These are phyloP conservation scores for Dicerorhinus sumatrensis DNA, from an alignment of 2,113 vertebrate species.

Conservation along the genomic window DNA sequence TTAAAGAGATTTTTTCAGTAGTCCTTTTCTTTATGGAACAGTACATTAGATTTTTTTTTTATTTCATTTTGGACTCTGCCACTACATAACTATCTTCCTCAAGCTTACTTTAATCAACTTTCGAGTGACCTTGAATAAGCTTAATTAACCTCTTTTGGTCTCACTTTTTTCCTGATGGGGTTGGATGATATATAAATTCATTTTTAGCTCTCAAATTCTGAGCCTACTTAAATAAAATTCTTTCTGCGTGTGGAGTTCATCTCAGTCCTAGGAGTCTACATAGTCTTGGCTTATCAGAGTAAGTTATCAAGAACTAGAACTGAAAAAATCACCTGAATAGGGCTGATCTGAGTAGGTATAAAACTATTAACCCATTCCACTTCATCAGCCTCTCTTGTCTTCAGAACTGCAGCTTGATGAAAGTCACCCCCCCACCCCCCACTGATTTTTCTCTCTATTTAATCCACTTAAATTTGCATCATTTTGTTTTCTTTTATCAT, in stretches of 20 bases:
- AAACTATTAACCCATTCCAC: conserved; percentile 68
- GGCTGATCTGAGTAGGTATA: conserved; percentile 42
- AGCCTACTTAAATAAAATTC: conserved; percentile 39
- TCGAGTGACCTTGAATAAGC: conserved; percentile 46
- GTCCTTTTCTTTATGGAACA: neutral
- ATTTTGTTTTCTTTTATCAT: conserved; percentile 74
- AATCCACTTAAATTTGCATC: conserved; percentile 73
- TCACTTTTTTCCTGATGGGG: conserved; percentile 2
- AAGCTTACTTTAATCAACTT: conserved; percentile 49
- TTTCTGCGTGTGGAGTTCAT: neutral
- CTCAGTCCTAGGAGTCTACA: neutral
- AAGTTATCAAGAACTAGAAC: conserved; percentile 8
- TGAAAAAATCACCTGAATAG: conserved; percentile 30
- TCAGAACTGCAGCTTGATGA: conserved; percentile 60
- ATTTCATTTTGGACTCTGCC: neutral
- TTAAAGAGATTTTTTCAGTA: neutral
- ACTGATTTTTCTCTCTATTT: conserved; percentile 64
- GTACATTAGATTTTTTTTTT: neutral
- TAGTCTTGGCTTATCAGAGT: conserved; percentile 1
- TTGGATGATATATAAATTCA: conserved; percentile 39
- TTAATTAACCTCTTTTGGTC: conserved; percentile 69
- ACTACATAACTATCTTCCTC: conserved; percentile 28
- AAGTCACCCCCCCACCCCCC: neutral
- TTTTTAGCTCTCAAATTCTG: conserved; percentile 26
- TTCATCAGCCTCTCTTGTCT: conserved; percentile 60